Percentiles rank a stretch among this genome's conserved stretches.
Evolutionary conservation across 53 echinoderm and acorn worm genomes (phyloP).

Genomic region (Mesocentrotus franciscanus): DNA sequence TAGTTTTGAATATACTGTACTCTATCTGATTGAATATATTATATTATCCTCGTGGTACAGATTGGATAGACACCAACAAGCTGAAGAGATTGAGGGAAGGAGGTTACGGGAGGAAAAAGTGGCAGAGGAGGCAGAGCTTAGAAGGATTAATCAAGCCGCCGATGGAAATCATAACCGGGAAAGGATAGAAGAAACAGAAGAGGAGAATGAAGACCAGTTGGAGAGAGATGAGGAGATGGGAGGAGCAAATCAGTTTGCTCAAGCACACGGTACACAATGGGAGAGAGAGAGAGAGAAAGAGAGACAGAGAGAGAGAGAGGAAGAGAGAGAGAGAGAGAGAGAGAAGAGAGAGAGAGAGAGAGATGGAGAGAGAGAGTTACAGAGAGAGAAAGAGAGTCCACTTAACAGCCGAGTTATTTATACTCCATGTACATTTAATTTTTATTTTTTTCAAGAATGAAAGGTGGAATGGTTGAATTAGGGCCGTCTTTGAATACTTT

Average conservation of each 20-base stretch:
- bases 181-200: conserved; percentile 27
- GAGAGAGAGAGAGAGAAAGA: background rate
- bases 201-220: background rate
- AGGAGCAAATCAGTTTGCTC: conserved; percentile 61
- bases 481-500: no score
- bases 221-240: conserved; percentile 57
- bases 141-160: background rate
- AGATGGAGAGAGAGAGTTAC: background rate
- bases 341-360: background rate
- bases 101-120: background rate
- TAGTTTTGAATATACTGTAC: background rate
- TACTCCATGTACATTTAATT: no score
- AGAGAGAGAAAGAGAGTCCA: background rate
- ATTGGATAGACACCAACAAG: conserved; percentile 33
- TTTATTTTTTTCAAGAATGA: no score
- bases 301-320: background rate
- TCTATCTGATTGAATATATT: background rate
- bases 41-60: background rate
- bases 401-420: background rate
- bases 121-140: conserved; percentile 27
- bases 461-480: no score
- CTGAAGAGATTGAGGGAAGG: conserved; percentile 33
- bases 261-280: conserved; percentile 34
- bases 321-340: background rate
- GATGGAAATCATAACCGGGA: background rate